A percentile compares a stretch with the other conserved stretches of the same genome.
These are phyloP conservation scores for Ataeniobius toweri DNA, from an alignment of 2,797 vertebrate species.

Conservation along the genomic window DNA sequence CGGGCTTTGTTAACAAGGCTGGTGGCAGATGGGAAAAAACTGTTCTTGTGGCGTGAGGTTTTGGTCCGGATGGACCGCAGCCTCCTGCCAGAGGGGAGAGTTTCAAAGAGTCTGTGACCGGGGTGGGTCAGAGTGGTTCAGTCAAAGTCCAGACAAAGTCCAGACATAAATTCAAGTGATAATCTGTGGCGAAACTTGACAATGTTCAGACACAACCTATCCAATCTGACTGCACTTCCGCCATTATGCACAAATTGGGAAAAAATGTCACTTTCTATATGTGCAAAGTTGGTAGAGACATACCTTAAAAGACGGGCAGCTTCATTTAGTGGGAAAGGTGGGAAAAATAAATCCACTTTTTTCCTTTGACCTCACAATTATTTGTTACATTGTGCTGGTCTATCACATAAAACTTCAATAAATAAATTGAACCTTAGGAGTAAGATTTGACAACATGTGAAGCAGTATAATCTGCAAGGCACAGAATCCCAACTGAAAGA, in stretches of 20 bases:
- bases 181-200: too few species aligned
- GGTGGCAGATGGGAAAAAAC: too few species aligned
- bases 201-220: not conserved
- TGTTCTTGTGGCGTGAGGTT: too few species aligned
- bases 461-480: too few species aligned
- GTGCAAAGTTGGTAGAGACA: too few species aligned
- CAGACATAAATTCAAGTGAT: not conserved
- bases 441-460: not conserved
- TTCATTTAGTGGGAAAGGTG: not conserved
- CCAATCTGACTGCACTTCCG: not conserved
- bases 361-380: not conserved
- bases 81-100: too few species aligned
- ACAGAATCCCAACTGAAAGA: too few species aligned
- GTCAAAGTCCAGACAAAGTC: conserved; percentile 1
- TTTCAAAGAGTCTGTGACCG: too few species aligned
- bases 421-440: not conserved
- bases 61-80: too few species aligned
- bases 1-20: too few species aligned
- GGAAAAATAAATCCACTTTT: not conserved
- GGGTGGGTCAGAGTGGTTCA: too few species aligned
- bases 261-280: not conserved
- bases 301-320: not conserved
- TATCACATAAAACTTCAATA: not conserved
- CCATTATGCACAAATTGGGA: not conserved
- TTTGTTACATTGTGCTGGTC: not conserved